These are phyloP conservation scores for Acyrthosiphon pisum DNA, from an alignment of 1,140 invertebrate genomes.

Conservation along the genomic window DNA sequence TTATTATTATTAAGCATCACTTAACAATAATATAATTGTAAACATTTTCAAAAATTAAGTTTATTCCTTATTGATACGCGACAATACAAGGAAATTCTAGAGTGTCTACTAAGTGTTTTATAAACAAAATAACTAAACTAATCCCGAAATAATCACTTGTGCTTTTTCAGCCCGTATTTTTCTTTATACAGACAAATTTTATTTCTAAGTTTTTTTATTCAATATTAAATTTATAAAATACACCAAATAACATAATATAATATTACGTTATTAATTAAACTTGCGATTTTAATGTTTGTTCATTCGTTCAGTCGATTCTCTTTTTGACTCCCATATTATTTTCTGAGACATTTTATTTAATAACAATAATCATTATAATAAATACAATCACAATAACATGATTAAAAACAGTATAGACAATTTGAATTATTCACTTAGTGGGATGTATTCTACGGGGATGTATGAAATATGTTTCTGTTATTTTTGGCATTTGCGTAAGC, in stretches of 20 bases:
- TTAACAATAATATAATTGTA: background rate
- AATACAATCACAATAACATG: background rate
- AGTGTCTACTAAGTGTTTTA: too few relatives aligned
- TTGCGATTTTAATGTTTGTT: background rate
- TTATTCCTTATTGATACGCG: background rate
- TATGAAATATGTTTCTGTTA: background rate
- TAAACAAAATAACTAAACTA: background rate
- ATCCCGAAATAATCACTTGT: background rate
- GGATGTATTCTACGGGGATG: background rate
- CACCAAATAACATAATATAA: background rate
- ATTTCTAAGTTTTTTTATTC: background rate
- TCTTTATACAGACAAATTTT: too few relatives aligned
- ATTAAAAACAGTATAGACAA: background rate
- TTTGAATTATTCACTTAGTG: background rate
- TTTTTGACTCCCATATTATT: background rate
- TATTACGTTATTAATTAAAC: background rate
- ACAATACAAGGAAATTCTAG: too few relatives aligned
- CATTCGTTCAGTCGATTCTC: background rate
- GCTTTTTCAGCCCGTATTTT: background rate
- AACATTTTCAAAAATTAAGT: background rate
- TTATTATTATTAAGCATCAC: background rate
- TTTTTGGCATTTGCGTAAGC: conserved; percentile 8
- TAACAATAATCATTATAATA: background rate
- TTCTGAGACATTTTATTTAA: background rate
- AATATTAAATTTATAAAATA: background rate